A percentile compares a stretch with the other conserved stretches of the same genome.
These are phyloP conservation scores for Philopotamus ludificatus DNA, from an alignment of 1,140 invertebrate species.

Conservation along the genomic window DNA sequence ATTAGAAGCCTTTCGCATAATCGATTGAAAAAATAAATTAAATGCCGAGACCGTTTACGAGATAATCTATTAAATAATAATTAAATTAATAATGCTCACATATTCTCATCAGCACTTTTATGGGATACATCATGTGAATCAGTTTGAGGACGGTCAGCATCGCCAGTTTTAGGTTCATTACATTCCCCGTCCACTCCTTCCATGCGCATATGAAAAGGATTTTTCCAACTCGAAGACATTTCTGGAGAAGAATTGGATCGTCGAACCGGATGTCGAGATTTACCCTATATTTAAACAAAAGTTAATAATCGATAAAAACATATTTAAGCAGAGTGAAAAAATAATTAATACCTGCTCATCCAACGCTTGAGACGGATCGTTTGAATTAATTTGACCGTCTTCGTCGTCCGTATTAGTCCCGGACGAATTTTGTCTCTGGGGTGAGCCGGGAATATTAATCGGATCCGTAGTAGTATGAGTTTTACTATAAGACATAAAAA, in stretches of 20 bases:
- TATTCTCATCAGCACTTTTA: background rate
- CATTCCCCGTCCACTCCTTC: constrained; percentile 46
- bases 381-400: constrained; percentile 40
- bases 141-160: background rate
- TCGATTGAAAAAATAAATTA: too few species aligned
- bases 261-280: constrained; percentile 74
- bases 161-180: constrained; percentile 11
- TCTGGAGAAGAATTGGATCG: constrained; percentile 87
- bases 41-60: too few species aligned
- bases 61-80: too few species aligned
- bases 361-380: constrained; percentile 25
- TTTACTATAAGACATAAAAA: constrained; percentile 15
- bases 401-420: constrained; percentile 52
- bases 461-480: constrained; percentile 53
- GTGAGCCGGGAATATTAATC: constrained; percentile 66
- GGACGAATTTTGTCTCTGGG: constrained; percentile 57
- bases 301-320: background rate
- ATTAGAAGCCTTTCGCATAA: too few species aligned
- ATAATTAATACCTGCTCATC: constrained; percentile 35
- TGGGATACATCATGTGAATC: constrained; percentile 3
- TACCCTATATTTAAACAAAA: constrained; percentile 44
- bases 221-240: constrained; percentile 84
- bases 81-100: too few species aligned
- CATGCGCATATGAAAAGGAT: constrained; percentile 62
- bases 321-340: background rate